These are phyloP conservation scores for Hydropotes inermis DNA, from an alignment of 2,113 vertebrate species.

Conservation along the genomic window DNA sequence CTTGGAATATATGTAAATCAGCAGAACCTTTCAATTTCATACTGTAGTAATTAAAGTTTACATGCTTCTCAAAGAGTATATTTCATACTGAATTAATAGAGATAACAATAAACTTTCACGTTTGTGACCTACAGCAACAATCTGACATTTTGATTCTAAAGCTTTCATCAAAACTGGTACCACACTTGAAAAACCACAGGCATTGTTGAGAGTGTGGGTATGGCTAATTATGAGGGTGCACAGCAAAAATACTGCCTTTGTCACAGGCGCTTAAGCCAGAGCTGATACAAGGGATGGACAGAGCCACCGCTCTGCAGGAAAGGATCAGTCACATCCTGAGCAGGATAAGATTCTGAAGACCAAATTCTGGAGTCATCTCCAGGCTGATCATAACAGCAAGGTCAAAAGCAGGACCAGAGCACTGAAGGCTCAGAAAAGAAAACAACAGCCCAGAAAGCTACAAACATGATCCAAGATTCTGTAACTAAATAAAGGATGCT, in stretches of 20 bases:
- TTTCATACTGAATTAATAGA: background rate
- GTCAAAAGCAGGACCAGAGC: background rate
- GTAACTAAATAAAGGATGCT: background rate
- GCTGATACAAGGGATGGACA: background rate
- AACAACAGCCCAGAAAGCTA: background rate
- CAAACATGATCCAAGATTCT: background rate
- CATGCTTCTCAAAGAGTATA: background rate
- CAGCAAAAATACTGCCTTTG: background rate
- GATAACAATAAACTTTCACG: background rate
- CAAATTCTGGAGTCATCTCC: background rate
- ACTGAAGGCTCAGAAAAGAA: background rate
- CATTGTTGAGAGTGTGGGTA: background rate
- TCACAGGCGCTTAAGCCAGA: background rate
- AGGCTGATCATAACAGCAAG: background rate
- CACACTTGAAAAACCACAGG: background rate
- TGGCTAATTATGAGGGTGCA: background rate
- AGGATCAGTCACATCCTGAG: background rate
- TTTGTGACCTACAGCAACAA: background rate
- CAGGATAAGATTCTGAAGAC: background rate
- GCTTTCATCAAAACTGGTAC: background rate
- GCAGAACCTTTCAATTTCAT: background rate
- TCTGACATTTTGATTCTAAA: background rate
- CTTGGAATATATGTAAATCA: background rate
- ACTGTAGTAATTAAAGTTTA: background rate
- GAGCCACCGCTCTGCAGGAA: background rate